These are phyloP conservation scores for Gibbula magus DNA, from an alignment of 2,888 invertebrate species.

Conservation along the genomic window DNA sequence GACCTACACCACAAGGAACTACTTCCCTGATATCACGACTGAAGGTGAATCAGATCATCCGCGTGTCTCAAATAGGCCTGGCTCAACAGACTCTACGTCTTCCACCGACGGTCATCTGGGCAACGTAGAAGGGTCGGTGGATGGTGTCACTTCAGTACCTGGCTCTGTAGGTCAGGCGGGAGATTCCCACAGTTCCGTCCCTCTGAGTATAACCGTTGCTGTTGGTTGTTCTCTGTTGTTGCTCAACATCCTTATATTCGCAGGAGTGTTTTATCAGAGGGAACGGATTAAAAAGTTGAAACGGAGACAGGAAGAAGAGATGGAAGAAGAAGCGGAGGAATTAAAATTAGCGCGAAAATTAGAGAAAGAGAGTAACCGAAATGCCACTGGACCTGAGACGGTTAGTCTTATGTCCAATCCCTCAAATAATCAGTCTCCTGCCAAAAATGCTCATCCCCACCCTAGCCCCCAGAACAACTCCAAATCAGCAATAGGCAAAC, in stretches of 20 bases:
- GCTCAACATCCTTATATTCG: slow-evolving; percentile 93
- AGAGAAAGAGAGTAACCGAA: slow-evolving; percentile 37
- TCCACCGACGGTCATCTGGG: background rate
- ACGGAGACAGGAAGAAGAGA: slow-evolving; percentile 37
- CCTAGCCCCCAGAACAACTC: slow-evolving; percentile 20
- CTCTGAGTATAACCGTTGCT: slow-evolving; percentile 81
- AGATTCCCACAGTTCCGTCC: slow-evolving; percentile 50
- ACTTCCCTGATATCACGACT: slow-evolving; percentile 16
- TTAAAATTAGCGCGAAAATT: slow-evolving; percentile 37
- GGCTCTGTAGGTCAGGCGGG: slow-evolving; percentile 14
- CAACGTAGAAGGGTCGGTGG: background rate
- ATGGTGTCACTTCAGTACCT: background rate
- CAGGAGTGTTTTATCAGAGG: slow-evolving; percentile 92
- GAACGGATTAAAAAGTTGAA: slow-evolving; percentile 68
- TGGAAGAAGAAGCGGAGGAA: slow-evolving; percentile 39
- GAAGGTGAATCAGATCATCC: slow-evolving; percentile 26
- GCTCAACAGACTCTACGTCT: slow-evolving; percentile 10
- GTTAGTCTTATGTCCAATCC: slow-evolving; percentile 40
- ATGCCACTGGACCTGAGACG: slow-evolving; percentile 34
- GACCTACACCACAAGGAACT: slow-evolving; percentile 20
- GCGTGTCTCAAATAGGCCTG: background rate
- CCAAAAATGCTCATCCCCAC: slow-evolving; percentile 7
- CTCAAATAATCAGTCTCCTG: slow-evolving; percentile 22
- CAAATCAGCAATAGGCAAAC: slow-evolving; percentile 23
- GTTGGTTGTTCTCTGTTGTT: slow-evolving; percentile 94